Conservation (phyloP, 2,113 vertebrate species). For the Heterocephalus glaber region DNA sequence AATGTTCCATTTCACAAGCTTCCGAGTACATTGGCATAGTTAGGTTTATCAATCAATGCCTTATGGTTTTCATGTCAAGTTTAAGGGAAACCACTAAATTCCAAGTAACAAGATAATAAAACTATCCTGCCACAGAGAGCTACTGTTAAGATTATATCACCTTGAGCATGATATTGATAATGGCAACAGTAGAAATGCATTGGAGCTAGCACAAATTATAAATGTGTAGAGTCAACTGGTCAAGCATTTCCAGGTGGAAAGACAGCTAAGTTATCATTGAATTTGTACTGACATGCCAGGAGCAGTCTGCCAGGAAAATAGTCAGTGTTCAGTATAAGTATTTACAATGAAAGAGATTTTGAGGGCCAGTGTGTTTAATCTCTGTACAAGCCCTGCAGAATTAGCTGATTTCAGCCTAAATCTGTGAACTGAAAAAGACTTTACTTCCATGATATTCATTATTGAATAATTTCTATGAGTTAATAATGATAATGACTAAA, state of each 20-base stretch:
- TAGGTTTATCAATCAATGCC: neutral
- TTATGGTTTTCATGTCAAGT: neutral
- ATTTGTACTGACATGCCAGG: neutral
- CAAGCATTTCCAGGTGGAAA: neutral
- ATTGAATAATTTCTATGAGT: neutral
- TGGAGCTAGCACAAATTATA: neutral
- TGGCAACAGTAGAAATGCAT: neutral
- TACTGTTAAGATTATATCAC: neutral
- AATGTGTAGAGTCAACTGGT: neutral
- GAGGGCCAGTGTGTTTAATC: neutral
- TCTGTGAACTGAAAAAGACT: neutral
- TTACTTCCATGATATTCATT: neutral
- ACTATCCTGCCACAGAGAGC: neutral
- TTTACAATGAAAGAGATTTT: neutral
- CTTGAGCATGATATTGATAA: neutral
- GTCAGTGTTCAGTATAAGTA: neutral
- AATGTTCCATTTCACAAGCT: slow-evolving; percentile 19
- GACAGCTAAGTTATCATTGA: neutral
- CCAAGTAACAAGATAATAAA: neutral
- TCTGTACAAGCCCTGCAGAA: neutral
- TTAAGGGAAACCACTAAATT: neutral
- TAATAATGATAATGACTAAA: neutral
- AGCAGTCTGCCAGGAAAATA: neutral
- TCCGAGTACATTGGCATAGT: neutral
- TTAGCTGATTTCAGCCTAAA: neutral